A percentile compares a stretch with the other conserved stretches of the same genome.
These are phyloP conservation scores for Pelvicachromis taeniatus DNA, from an alignment of 2,113 vertebrate species.

Conservation along the genomic window DNA sequence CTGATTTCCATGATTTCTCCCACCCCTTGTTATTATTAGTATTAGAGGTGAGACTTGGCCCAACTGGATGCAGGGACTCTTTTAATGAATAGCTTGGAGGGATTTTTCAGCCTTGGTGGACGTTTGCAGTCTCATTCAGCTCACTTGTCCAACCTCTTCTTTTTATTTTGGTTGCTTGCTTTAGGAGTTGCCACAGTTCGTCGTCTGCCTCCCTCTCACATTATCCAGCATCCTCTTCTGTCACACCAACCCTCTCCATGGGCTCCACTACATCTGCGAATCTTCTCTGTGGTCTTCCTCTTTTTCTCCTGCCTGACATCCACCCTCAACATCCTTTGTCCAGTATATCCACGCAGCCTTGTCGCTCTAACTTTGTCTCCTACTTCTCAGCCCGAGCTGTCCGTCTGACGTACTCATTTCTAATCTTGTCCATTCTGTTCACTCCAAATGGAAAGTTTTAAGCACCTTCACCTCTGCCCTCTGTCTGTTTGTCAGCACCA, in stretches of 20 bases:
- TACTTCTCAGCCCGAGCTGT: background rate
- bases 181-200: background rate
- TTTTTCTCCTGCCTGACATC: background rate
- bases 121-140: background rate
- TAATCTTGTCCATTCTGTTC: background rate
- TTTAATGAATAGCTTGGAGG: background rate
- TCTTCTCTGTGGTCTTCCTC: background rate
- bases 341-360: background rate
- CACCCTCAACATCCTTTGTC: background rate
- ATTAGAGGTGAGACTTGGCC: background rate
- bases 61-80: background rate
- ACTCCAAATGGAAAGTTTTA: background rate
- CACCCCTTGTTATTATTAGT: background rate
- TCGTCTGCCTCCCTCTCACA: background rate
- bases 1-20: background rate
- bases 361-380: background rate
- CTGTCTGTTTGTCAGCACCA: background rate
- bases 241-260: background rate
- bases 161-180: accelerated
- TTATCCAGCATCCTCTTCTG: background rate
- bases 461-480: background rate
- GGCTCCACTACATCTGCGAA: background rate
- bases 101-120: background rate
- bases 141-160: background rate
- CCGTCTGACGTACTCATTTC: background rate